Evolutionary conservation across 2,888 invertebrate genomes (phyloP), one percentile per base, ranked within the genome.

Genomic region (Maniola hyperantus): DNA sequence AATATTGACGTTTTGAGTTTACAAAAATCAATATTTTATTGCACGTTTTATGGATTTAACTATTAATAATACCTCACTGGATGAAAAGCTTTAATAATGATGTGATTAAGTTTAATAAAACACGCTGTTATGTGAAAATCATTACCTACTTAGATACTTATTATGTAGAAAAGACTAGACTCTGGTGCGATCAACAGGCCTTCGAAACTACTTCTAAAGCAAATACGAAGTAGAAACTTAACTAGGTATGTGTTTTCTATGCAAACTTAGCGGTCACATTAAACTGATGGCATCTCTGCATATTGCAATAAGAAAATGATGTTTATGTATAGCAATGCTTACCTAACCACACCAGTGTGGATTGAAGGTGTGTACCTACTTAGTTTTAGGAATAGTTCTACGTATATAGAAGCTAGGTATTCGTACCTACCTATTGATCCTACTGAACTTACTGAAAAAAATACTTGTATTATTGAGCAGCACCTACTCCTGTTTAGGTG

Each of bases 241-340:
- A 20, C 26, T 26, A n/a, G n/a, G n/a, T n/a, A 20, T 51, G 20
- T 36, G 20, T 33, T 48, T 36, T 39, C 34, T 26, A 48, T 64
- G 53, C 44, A 57, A 59, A 59, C 34, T 34, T 48, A 46, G 46
- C 13, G 42, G 57, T 20, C 33, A 48, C 15, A 59, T 59, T 34
- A 59, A 18, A 48, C 8, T 46, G 33, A 59, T 46, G 33, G 33
- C 33, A 48, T 46, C 44, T 46, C 46, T 33, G 44, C 59, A 46
- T 46, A n/a, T 34, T 48, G 46, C 59, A 59, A 59, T 34, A 46
- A 46, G 48, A 59, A 48, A 59, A 59, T 48, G 26, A 48, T 46
- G 59, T 59, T 59, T 48, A 59, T 59, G n/a, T 48, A n/a, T n/a
- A 34, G 48, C 46, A 48, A 48, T 18, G 15, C 33, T 48, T 46